phyloP scores from a whole-genome alignment of 2,888 invertebrate species.

The Schizaphis graminum region DNA sequence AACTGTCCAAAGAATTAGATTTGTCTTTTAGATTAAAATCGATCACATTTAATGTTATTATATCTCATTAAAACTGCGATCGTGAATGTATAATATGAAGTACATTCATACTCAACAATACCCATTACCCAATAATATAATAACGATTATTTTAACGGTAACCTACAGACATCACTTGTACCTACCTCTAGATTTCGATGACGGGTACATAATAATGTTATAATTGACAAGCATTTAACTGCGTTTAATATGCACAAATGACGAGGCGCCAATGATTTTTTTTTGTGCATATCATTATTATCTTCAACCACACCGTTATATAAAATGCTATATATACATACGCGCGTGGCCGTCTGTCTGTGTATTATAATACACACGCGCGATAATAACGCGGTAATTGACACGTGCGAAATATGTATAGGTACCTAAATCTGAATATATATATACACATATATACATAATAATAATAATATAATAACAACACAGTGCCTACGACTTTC shows the following conservation, averaged over 20 bases:
- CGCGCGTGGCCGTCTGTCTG: neutral
- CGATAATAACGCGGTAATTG: constrained; percentile 37
- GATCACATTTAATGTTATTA: neutral
- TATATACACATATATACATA: neutral
- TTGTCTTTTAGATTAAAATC: neutral
- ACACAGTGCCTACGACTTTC: constrained; percentile 47
- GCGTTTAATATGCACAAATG: constrained; percentile 8
- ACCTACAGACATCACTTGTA: neutral
- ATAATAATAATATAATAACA: neutral
- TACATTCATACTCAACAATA: neutral
- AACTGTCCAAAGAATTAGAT: neutral
- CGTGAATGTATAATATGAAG: neutral
- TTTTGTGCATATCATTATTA: neutral
- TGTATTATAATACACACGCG: neutral
- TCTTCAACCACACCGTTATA: neutral
- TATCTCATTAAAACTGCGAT: neutral
- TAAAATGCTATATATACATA: neutral
- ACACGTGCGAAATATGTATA: constrained; percentile 46
- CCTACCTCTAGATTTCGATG: neutral
- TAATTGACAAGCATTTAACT: constrained; percentile 13
- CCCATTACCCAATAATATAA: neutral
- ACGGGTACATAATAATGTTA: neutral
- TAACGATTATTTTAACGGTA: neutral
- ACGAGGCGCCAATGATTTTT: neutral
- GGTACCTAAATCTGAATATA: neutral